Evolutionary conservation across 1,140 invertebrate species (phyloP).

Genomic region (Trichogramma pretiosum): DNA sequence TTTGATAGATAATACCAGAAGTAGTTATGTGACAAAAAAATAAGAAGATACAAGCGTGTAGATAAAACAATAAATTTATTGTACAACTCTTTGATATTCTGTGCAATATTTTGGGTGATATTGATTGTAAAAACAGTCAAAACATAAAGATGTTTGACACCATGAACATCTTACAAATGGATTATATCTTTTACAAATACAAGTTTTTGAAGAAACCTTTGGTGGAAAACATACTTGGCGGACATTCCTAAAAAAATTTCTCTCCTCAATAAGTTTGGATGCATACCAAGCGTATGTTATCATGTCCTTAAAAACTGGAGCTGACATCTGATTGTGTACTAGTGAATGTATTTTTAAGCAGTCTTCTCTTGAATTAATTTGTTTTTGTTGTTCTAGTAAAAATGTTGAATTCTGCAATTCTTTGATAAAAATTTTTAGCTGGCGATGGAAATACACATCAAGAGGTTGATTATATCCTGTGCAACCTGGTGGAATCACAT

Average conservation of each 20-base stretch:
- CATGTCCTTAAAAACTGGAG: not conserved
- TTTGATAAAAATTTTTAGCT: constrained; percentile 2
- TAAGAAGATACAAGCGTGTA: not conserved
- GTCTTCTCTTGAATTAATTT: not conserved
- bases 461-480: not conserved
- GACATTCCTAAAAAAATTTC: not conserved
- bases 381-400: not conserved
- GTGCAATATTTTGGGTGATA: constrained; percentile 1
- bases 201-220: not conserved
- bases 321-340: not conserved
- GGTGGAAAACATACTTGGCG: constrained; percentile 10
- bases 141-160: constrained; percentile 1
- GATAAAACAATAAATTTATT: not conserved
- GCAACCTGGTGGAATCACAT: not conserved
- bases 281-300: not conserved
- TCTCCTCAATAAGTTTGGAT: not conserved
- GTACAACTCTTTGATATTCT: not conserved
- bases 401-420: not conserved
- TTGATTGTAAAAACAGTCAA: constrained; percentile 13
- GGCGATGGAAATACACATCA: constrained; percentile 2
- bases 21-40: no score
- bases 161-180: constrained; percentile 5
- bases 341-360: not conserved
- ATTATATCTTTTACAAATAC: not conserved
- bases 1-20: no score